phyloP scores from a whole-genome alignment of 2,888 invertebrate species.

The Melanostoma mellinum region DNA sequence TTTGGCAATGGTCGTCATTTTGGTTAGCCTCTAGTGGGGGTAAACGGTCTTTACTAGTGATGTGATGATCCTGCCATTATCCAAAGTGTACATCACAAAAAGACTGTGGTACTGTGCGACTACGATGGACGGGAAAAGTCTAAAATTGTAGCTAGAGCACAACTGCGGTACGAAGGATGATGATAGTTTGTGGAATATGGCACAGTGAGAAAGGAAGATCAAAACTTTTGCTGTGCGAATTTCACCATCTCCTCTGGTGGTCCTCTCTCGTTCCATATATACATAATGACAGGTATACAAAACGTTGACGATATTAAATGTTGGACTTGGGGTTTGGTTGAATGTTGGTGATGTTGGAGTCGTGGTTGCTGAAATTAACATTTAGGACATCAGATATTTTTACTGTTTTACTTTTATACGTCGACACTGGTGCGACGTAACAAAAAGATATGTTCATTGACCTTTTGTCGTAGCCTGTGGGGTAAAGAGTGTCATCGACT shows the following conservation, averaged over 20 bases:
- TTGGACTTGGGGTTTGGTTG: conserved; percentile 14
- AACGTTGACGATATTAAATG: conserved; percentile 25
- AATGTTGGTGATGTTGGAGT: conserved; percentile 19
- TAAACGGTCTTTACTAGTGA: conserved; percentile 52
- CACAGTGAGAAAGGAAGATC: conserved; percentile 31
- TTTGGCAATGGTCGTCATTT: conserved; percentile 6
- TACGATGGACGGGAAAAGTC: conserved; percentile 9
- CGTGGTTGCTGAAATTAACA: conserved; percentile 50
- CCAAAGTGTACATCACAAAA: conserved; percentile 37
- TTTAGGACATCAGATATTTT: conserved; percentile 41
- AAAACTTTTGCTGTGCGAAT: conserved; percentile 41
- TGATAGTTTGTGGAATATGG: conserved; percentile 7
- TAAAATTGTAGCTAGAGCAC: conserved; percentile 41
- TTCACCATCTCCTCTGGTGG: conserved; percentile 2
- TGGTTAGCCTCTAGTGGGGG: conserved; percentile 17
- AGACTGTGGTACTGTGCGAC: not conserved
- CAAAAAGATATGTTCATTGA: conserved; percentile 59
- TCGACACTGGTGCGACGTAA: conserved; percentile 11
- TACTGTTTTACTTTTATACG: not conserved
- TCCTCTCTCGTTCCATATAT: not conserved
- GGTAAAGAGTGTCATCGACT: no score
- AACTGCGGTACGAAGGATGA: conserved; percentile 6
- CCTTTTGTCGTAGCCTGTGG: conserved; percentile 39
- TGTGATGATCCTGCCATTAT: conserved; percentile 63
- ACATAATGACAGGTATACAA: not conserved